Percentiles rank a stretch among this genome's conserved stretches.
Evolutionary conservation across 2,888 invertebrate species (phyloP).

Genomic region (Ophion obscuratus): DNA sequence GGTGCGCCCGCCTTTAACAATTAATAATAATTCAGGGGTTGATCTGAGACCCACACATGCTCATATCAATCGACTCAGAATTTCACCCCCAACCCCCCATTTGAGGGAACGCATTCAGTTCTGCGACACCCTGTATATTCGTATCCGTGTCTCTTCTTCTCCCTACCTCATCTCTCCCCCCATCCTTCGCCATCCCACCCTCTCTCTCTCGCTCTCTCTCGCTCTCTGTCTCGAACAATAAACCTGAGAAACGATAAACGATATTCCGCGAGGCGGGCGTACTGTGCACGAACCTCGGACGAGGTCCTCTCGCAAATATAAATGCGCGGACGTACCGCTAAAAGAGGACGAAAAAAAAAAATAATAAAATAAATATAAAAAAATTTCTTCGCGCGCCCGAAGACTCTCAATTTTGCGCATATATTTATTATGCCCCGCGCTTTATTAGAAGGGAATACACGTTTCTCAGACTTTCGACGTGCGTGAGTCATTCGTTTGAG

Average conservation of each 20-base stretch:
- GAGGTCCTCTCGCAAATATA: slow-evolving; percentile 37
- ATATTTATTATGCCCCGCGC: slow-evolving; percentile 9
- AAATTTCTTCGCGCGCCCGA: slow-evolving; percentile 36
- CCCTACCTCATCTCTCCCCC: too few relatives aligned
- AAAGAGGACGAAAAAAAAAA: slow-evolving; percentile 19
- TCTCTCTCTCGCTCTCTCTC: slow-evolving; percentile 15
- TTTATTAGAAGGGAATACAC: slow-evolving; percentile 34
- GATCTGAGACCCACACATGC: too few relatives aligned
- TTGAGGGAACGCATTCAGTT: too few relatives aligned
- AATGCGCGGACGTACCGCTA: slow-evolving; percentile 38
- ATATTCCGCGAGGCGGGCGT: slow-evolving; percentile 41
- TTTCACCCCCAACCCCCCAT: too few relatives aligned
- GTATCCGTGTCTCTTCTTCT: too few relatives aligned
- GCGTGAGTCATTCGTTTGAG: slow-evolving; percentile 25
- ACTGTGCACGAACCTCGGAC: slow-evolving; percentile 13
- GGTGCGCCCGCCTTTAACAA: too few relatives aligned
- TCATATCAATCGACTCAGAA: too few relatives aligned
- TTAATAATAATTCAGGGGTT: too few relatives aligned
- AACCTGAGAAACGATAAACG: slow-evolving; percentile 62
- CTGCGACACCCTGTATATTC: too few relatives aligned
- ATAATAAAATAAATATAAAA: slow-evolving; percentile 12
- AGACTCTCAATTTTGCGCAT: slow-evolving; percentile 46
- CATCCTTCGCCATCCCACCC: too few relatives aligned
- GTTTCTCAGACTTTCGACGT: slow-evolving; percentile 27
- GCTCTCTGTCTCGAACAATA: slow-evolving; percentile 51